Base-by-base conservation (phyloP, 2,797 vertebrate genomes). In the Coreius guichenoti region DNA sequence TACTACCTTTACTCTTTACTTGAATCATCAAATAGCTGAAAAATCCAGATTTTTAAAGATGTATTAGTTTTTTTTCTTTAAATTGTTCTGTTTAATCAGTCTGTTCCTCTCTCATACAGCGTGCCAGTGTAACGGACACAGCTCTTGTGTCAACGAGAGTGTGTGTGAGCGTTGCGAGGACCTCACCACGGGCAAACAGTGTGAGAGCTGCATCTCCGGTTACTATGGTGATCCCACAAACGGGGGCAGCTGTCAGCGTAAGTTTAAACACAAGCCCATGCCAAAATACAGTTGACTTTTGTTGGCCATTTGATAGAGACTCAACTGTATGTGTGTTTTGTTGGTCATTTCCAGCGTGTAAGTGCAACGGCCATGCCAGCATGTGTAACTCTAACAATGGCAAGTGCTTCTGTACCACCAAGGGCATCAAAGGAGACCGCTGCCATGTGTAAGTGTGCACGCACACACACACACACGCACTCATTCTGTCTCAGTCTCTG, bases 371-470 rank as follows among this genome's bases (percentile, higher is more conserved):
- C 77, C 98, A 99, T 0, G 98, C 98, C 0, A 96, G 97, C 1
- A 93, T 99, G 91, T 99, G 98, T 91, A 98, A 98, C 90, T 94
- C 97, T 14, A 98, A 96, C 92, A 97, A 96, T 0, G 98, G 98
- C 72, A 99, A 99, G 89, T 99, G 98, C 70, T 99, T 98, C 95
- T 99, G 98, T 91, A 99, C 98, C 85, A 99, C 98, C 80, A 99
- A 99, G 89, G 98, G 98, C 43, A 98, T 99, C 90, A 99, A 99
- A 94, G 98, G 98, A 88, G 98, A 99, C 0, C 96, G 98, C 86
- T 99, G 98, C 91, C 97, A 99, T 88, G 95, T 98, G 98, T 99
- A 92, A 99, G 98, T 97, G 14, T 19, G 9, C 58, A 58, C 47
- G 31, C 58, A 61, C 31, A n/a, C 47, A 43, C 47, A 11, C 80